Evolutionary conservation across 2,113 vertebrate species (phyloP), one percentile per base, ranked within the genome.

Genomic region (Philantomba maxwellii): DNA sequence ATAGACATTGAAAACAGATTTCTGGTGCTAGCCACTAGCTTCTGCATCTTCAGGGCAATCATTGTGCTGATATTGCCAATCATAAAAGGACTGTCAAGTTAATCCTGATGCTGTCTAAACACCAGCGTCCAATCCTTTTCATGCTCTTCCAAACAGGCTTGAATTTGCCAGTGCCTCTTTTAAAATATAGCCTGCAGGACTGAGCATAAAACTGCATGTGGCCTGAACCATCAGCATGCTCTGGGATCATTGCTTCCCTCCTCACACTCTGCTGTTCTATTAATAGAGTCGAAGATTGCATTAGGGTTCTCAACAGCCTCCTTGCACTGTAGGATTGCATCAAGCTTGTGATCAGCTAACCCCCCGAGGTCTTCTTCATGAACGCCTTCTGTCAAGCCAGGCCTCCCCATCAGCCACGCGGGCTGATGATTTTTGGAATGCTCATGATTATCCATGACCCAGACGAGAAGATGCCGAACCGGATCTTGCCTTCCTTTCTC

Each of bases 171-270:
- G 78, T 3, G 17, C 81, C 33, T 47, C 92, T 93, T 87, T 97
- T 91, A 95, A 97, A 97, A 97, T 95, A 97, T 10, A 96, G 94
- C 95, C 93, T 0, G 39, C 97, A 98, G 96, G 85, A 95, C 93
- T 33, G 60, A 95, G 91, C 96, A 89, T 94, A 87, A 93, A 96
- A 70, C 97, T 53, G 94, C 87, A 93, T 92, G 95, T 81, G 96
- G 97, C 96, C 95, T 95, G 97, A 96, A 95, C 96, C 53, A 58
- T 75, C 84, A 94, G 96, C 92, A 51, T 33, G 70, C 45, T 1
- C 95, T 73, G 88, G 92, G 96, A 97, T 97, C 93, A 95, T 51
- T 78, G 93, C 94, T 85, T 95, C 81, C 25, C 85, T 95, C 85
- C 93, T 86, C 88, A 66, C 92, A 95, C 92, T 83, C 77, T 5